phyloP scores from a whole-genome alignment of 2,113 vertebrate species.

The Mustela lutreola region DNA sequence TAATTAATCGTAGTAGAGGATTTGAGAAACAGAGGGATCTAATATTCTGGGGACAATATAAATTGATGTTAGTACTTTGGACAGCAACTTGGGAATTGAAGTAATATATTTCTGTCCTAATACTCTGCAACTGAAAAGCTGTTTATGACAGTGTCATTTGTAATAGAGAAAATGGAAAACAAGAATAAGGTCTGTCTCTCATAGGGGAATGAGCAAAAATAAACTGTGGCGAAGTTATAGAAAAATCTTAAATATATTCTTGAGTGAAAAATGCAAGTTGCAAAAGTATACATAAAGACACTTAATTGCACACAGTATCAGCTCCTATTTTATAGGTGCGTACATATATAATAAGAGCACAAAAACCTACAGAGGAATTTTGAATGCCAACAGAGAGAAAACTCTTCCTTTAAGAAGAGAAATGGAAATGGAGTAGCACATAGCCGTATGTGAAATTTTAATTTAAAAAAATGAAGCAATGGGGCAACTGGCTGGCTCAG shows the following conservation, averaged over 20 bases:
- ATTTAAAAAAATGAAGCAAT: background rate
- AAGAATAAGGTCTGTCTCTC: background rate
- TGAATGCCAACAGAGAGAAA: background rate
- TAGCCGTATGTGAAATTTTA: background rate
- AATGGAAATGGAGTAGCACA: background rate
- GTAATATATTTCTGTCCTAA: background rate
- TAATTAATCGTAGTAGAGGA: background rate
- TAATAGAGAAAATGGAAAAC: conserved; percentile 19
- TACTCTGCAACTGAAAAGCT: background rate
- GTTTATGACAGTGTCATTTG: background rate
- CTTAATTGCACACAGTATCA: background rate
- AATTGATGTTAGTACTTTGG: background rate
- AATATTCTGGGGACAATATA: background rate
- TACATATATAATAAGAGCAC: background rate
- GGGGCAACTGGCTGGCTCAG: background rate
- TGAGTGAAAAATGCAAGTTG: background rate
- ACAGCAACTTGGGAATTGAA: background rate
- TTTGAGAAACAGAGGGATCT: background rate
- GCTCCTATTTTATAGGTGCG: background rate
- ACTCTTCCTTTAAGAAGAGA: background rate
- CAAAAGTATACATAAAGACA: background rate
- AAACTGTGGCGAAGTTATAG: background rate
- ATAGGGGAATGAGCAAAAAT: background rate
- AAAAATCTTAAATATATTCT: background rate
- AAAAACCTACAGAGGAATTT: background rate